phyloP scores from a whole-genome alignment of 2,797 vertebrate genomes.

The Xenops minutus region DNA sequence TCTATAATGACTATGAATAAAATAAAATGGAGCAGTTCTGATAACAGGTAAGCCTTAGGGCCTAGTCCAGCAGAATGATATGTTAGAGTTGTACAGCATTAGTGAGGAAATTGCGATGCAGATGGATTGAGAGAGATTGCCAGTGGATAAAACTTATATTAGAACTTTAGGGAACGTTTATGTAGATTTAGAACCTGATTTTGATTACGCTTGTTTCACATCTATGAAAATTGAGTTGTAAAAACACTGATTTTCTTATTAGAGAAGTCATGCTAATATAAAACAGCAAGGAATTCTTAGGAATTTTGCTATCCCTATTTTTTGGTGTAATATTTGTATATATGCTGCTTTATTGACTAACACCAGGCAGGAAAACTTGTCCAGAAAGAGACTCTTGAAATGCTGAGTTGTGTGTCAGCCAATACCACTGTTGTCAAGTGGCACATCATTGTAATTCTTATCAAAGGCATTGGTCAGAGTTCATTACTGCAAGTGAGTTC shows the following conservation, averaged over 20 bases:
- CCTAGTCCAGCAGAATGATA: not conserved
- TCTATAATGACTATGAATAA: not conserved
- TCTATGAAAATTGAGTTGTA: not conserved
- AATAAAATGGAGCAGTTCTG: not conserved
- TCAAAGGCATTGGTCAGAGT: slow-evolving; percentile 19
- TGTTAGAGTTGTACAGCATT: not conserved
- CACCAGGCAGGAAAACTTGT: not conserved
- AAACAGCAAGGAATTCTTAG: not conserved
- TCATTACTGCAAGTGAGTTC: not conserved
- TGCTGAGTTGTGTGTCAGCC: not conserved
- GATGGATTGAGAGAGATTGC: not conserved
- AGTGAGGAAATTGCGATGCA: not conserved
- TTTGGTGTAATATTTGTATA: not conserved
- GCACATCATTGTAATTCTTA: not conserved
- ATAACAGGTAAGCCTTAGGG: not conserved
- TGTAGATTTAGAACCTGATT: not conserved
- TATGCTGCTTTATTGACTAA: not conserved
- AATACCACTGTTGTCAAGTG: not conserved
- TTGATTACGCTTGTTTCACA: not conserved
- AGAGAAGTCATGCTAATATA: not conserved
- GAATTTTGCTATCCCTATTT: not conserved
- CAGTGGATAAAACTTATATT: not conserved
- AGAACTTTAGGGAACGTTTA: not conserved
- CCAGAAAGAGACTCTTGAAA: not conserved
- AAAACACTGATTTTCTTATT: not conserved